phyloP scores from a whole-genome alignment of 2,888 invertebrate genomes.

The Listrodromus nycthemerus region DNA sequence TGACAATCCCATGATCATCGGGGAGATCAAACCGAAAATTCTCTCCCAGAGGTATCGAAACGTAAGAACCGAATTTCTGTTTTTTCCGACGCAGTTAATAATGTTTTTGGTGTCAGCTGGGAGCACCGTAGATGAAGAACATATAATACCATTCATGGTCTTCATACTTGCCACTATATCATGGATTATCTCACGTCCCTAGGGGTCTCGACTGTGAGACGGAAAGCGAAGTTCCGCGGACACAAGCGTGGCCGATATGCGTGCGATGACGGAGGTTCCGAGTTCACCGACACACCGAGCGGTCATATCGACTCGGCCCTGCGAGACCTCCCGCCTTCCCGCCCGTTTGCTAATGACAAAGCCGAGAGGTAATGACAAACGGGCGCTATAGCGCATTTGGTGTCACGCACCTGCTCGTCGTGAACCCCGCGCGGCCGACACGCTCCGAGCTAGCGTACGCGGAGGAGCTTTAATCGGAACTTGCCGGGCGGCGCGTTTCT shows the following conservation, averaged over 20 bases:
- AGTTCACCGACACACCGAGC: slow-evolving; percentile 23
- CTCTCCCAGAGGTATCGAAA: too few species aligned
- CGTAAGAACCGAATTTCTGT: too few species aligned
- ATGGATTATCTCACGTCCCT: too few species aligned
- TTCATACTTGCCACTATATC: too few species aligned
- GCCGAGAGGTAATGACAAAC: slow-evolving; percentile 59
- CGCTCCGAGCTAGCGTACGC: neutral
- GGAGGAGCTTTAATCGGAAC: slow-evolving; percentile 41
- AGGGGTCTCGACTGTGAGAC: neutral
- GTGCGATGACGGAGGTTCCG: slow-evolving; percentile 14
- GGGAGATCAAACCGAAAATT: too few species aligned
- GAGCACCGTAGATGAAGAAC: too few species aligned
- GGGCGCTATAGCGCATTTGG: slow-evolving; percentile 56
- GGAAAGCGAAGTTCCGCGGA: neutral
- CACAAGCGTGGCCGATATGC: slow-evolving; percentile 15
- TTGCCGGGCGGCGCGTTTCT: slow-evolving; percentile 46
- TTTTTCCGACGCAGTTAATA: too few species aligned
- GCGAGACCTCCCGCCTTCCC: slow-evolving; percentile 8
- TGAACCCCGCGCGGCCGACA: neutral
- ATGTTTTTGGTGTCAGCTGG: too few species aligned
- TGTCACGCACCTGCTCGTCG: slow-evolving; percentile 52
- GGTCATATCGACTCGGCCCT: slow-evolving; percentile 52
- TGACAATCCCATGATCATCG: too few species aligned
- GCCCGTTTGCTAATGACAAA: slow-evolving; percentile 58
- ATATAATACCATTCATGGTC: too few species aligned